These are phyloP conservation scores for Thunnus thynnus DNA, from an alignment of 2,113 vertebrate species.

Conservation along the genomic window DNA sequence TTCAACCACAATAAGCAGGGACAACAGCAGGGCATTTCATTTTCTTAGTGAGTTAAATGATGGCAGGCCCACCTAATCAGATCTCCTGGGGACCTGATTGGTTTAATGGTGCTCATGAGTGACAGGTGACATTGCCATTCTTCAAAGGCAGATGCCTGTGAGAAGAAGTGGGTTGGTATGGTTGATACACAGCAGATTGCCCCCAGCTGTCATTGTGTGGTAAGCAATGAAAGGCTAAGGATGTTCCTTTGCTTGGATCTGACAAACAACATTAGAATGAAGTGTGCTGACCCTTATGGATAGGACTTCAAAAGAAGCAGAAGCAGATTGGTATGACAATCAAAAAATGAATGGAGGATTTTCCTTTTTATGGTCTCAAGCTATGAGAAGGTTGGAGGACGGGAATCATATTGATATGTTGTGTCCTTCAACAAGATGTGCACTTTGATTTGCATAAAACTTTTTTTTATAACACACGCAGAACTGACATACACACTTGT, in stretches of 20 bases:
- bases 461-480: background rate
- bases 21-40: slow-evolving; percentile 60
- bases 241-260: slow-evolving; percentile 49
- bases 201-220: slow-evolving; percentile 55
- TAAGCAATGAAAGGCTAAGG: slow-evolving; percentile 41
- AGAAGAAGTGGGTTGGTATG: slow-evolving; percentile 48
- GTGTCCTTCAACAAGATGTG: slow-evolving; percentile 47
- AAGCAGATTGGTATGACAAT: slow-evolving; percentile 48
- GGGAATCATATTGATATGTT: slow-evolving; percentile 22
- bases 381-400: slow-evolving; percentile 17
- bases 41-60: slow-evolving; percentile 65
- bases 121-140: slow-evolving; percentile 78
- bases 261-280: slow-evolving; percentile 66
- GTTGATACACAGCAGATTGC: slow-evolving; percentile 53
- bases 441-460: slow-evolving; percentile 34
- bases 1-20: slow-evolving; percentile 57
- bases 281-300: slow-evolving; percentile 56
- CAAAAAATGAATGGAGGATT: slow-evolving; percentile 29
- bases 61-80: slow-evolving; percentile 63
- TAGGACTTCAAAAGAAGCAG: slow-evolving; percentile 46
- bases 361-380: slow-evolving; percentile 15
- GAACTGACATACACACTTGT: slow-evolving; percentile 25
- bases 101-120: slow-evolving; percentile 61
- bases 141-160: slow-evolving; percentile 62
- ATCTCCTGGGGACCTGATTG: slow-evolving; percentile 58